A percentile compares a stretch with the other conserved stretches of the same genome.
These are phyloP conservation scores for Limnephilus lunatus DNA, from an alignment of 2,888 invertebrate species.

Conservation along the genomic window DNA sequence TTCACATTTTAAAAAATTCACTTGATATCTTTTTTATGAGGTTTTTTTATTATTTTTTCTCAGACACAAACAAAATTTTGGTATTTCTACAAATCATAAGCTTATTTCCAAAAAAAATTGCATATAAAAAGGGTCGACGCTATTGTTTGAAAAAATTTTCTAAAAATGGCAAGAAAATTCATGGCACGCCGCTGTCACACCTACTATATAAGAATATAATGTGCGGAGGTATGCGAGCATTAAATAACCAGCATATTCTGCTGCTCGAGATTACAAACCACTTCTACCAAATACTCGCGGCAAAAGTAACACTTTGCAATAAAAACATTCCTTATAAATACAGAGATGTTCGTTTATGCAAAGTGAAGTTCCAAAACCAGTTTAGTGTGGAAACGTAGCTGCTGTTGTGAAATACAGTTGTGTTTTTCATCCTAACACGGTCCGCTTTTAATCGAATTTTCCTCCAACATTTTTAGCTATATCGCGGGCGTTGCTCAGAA, in stretches of 20 bases:
- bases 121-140: no score
- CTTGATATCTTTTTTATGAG: no score
- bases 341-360: background rate
- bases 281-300: background rate
- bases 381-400: background rate
- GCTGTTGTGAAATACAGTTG: conserved; percentile 19
- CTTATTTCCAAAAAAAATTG: no score
- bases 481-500: background rate
- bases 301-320: conserved; percentile 2
- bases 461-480: background rate
- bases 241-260: background rate
- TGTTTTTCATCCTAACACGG: conserved; percentile 4
- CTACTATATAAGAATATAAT: background rate
- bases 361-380: background rate
- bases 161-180: background rate
- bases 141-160: background rate
- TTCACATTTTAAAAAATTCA: no score
- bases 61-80: no score
- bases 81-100: no score
- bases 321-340: background rate
- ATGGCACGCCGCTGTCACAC: background rate
- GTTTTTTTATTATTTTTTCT: no score
- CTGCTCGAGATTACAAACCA: background rate
- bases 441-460: conserved; percentile 23
- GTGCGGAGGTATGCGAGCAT: background rate